Percentiles rank a stretch among this genome's conserved stretches.
Conservation (phyloP, 2,113 vertebrate species). For the cattle (Bos taurus) region ARS-UCD2.0 NC_037356.1:44377501-44378000, state of each 20-base stretch:
- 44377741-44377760: slow-evolving; percentile 55
- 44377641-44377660: slow-evolving; percentile 31
- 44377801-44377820: not conserved
- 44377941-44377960: not conserved
- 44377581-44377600: not conserved
- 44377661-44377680: slow-evolving; percentile 69
- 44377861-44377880: not conserved
- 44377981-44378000: not conserved
- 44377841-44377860: not conserved
- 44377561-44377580: not conserved
- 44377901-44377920: slow-evolving; percentile 5
- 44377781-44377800: not conserved
- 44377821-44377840: not conserved
- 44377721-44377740: slow-evolving; percentile 30
- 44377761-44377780: slow-evolving; percentile 15
- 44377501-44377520: not conserved
- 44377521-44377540: not conserved
- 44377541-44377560: not conserved
- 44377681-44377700: slow-evolving; percentile 65
- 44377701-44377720: slow-evolving; percentile 6
- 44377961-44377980: not conserved
- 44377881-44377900: not conserved
- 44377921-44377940: not conserved
- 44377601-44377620: slow-evolving; percentile 9
- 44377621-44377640: slow-evolving; percentile 28